Conservation (phyloP, 1,140 invertebrate species). For the Amphibalanus amphitrite region DNA sequence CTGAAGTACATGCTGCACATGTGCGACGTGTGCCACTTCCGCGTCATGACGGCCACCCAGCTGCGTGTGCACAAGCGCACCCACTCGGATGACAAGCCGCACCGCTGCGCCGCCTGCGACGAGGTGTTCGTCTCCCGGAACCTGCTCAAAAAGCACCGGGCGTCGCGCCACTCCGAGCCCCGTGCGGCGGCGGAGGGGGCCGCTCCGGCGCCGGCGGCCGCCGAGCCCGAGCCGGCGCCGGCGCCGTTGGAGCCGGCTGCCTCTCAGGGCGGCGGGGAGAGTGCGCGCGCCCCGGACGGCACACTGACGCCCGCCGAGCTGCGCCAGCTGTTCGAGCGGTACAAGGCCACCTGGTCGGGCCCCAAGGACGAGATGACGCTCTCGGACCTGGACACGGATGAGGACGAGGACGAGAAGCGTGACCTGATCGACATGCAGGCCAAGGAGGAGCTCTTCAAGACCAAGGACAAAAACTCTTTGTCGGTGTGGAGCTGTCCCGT, state of each 20-base stretch:
- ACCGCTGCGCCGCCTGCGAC: background rate
- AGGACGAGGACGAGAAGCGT: background rate
- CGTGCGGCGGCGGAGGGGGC: background rate
- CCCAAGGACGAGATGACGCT: background rate
- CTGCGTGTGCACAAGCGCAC: background rate
- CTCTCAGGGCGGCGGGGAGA: background rate
- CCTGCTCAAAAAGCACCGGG: background rate
- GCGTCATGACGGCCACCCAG: background rate
- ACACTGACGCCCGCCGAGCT: background rate
- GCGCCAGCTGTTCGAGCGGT: background rate
- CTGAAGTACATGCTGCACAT: background rate
- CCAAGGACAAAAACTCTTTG: background rate
- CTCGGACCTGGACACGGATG: background rate
- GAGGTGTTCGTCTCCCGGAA: background rate
- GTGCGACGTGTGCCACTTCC: conserved; percentile 2
- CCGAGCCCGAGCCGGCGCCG: background rate
- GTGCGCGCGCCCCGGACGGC: background rate
- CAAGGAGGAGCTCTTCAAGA: background rate
- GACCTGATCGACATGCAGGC: background rate
- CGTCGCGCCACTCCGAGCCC: background rate
- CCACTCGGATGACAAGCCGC: background rate
- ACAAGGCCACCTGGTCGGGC: background rate
- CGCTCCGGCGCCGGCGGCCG: background rate
- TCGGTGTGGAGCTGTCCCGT: background rate
- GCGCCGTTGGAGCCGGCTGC: background rate